A percentile compares a stretch with the other conserved stretches of the same genome.
These are phyloP conservation scores for Dipodomys merriami DNA, from an alignment of 2,113 vertebrate genomes.

Conservation along the genomic window DNA sequence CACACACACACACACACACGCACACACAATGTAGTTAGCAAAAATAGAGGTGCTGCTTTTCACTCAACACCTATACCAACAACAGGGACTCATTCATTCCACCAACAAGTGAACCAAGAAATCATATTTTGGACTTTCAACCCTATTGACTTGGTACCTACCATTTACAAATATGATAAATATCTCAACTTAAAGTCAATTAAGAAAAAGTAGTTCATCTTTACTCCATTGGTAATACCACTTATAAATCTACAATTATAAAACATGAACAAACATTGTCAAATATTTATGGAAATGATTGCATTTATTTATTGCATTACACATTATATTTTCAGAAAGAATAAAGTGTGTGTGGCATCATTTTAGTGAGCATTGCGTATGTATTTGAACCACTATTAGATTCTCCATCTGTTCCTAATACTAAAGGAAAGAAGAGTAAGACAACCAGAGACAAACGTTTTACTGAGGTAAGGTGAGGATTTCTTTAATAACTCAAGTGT, in stretches of 20 bases:
- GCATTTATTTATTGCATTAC: neutral
- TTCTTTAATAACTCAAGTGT: neutral
- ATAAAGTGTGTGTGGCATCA: neutral
- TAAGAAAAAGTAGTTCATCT: neutral
- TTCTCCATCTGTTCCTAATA: neutral
- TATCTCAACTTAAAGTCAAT: neutral
- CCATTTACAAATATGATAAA: neutral
- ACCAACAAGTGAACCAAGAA: neutral
- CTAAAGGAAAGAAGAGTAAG: neutral
- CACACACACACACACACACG: too few species aligned
- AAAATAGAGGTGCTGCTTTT: too few species aligned
- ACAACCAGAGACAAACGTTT: neutral
- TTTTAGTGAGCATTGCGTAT: neutral
- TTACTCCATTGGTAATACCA: neutral
- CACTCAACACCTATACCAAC: too few species aligned
- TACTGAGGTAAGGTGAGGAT: neutral
- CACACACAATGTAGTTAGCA: too few species aligned
- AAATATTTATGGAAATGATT: neutral
- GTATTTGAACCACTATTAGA: fast-evolving
- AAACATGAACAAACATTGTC: neutral
- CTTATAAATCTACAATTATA: neutral
- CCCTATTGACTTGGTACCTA: neutral
- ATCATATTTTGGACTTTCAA: fast-evolving
- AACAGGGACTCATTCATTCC: too few species aligned
- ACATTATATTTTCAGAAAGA: neutral